Evolutionary conservation across 1,140 invertebrate genomes (phyloP).

Genomic region (Caenorhabditis tropicalis): DNA sequence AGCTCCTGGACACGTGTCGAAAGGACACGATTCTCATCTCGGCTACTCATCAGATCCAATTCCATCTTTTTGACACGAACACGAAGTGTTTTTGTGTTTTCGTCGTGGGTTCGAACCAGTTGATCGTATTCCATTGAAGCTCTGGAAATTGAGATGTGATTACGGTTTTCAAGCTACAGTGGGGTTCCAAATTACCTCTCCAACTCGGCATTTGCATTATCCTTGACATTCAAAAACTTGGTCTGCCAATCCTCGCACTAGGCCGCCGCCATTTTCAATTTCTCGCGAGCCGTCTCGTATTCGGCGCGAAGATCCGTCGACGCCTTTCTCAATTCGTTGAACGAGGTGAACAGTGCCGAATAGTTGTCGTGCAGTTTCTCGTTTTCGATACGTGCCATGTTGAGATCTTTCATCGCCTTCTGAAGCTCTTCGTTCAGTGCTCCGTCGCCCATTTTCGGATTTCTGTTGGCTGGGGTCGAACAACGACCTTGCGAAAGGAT

Average conservation of each 20-base stretch:
- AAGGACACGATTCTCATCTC: neutral
- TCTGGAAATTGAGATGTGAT: neutral
- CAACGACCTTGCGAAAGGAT: neutral
- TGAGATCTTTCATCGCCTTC: neutral
- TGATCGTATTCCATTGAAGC: neutral
- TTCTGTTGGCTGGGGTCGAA: neutral
- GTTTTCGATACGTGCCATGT: neutral
- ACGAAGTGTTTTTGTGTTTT: neutral
- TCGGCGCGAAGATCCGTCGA: neutral
- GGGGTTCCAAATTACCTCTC: neutral
- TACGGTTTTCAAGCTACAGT: neutral
- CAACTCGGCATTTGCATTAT: neutral
- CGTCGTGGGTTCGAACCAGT: neutral
- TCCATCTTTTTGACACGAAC: neutral
- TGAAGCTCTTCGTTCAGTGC: neutral
- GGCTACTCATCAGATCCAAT: neutral
- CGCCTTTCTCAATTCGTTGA: neutral
- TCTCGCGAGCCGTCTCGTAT: neutral
- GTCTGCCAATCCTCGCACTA: neutral
- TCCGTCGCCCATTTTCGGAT: neutral
- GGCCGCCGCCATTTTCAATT: neutral
- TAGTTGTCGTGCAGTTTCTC: conserved; percentile 12
- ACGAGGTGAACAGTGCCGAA: neutral
- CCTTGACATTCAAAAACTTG: neutral
- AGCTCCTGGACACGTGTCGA: neutral